Percentiles rank a stretch among this genome's conserved stretches.
Evolutionary conservation across 2,113 vertebrate species (phyloP).

Genomic region (Indri indri): DNA sequence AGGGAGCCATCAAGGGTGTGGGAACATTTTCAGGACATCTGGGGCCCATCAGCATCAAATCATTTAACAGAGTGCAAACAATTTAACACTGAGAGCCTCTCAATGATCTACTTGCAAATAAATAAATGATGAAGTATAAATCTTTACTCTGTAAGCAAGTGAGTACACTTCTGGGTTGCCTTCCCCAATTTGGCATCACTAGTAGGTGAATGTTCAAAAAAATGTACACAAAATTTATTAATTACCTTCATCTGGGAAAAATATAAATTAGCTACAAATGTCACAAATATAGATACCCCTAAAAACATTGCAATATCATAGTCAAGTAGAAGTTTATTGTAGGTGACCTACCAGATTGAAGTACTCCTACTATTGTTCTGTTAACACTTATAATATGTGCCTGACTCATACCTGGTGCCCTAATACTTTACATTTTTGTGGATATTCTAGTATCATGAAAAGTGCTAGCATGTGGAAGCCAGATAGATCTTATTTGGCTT

Average conservation of each 20-base stretch:
- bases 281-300: neutral
- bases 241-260: neutral
- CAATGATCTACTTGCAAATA: constrained; percentile 70
- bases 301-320: neutral
- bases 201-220: neutral
- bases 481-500: neutral
- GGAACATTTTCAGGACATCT: constrained; percentile 71
- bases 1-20: constrained; percentile 48
- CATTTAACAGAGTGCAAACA: constrained; percentile 74
- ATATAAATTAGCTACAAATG: neutral
- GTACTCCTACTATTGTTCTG: neutral
- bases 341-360: neutral
- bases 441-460: neutral
- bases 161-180: neutral
- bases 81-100: constrained; percentile 73
- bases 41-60: constrained; percentile 73
- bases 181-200: neutral
- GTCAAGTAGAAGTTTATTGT: neutral
- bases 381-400: neutral
- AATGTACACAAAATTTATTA: neutral
- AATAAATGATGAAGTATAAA: constrained; percentile 69
- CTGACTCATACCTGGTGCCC: neutral
- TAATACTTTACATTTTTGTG: neutral
- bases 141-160: constrained; percentile 45
- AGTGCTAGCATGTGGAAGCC: neutral